Evolutionary conservation across 2,888 invertebrate species (phyloP), one percentile per base, ranked within the genome.

Genomic region (Drosophila mercatorum): DNA sequence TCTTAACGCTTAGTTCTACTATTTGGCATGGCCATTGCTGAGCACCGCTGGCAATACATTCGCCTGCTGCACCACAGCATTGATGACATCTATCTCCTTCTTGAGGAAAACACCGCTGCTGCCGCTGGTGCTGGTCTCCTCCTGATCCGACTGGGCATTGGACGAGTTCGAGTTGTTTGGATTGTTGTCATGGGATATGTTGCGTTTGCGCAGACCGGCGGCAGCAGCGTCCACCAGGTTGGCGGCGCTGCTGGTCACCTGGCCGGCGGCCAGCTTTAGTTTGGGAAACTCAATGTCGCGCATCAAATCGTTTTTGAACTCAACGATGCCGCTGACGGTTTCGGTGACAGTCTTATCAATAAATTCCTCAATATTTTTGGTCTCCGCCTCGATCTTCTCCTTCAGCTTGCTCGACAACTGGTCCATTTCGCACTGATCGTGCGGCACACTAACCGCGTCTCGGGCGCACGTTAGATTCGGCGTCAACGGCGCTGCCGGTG

Each of bases 21-120:
- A 93, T 89, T 93, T 93, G 80, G 92, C 93, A 88, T 93, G 93
- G 36, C 93, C 92, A 83, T 93, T 93, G 77, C 93, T 93, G 31
- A 93, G 80, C 66, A 93, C 93, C 60, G 91, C 93, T 40, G 93
- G 93, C 79, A 93, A 86, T 41, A 93, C 92, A 75, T 92, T 92
- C 41, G 91, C 91, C 80, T 93, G 93, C 66, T 93, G 93, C 31
- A 93, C 93, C 49, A 92, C 93, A 56, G 93, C 92, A 82, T 93
- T 93, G 17, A 93, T 91, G 14, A 92, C 93, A 66, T 92, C 92
- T 55, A 93, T 93, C 84, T 93, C 93, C 83, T 93, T 93, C 57
- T 93, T 93, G 14, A 93, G 75, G 69, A 93, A 92, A 5, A 81
- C 85, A 43, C 87, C 86, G 47, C 87, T 83, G 2, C 12, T 12